Conservation (phyloP, 2,113 vertebrate genomes). For the Notechis scutatus region DNA sequence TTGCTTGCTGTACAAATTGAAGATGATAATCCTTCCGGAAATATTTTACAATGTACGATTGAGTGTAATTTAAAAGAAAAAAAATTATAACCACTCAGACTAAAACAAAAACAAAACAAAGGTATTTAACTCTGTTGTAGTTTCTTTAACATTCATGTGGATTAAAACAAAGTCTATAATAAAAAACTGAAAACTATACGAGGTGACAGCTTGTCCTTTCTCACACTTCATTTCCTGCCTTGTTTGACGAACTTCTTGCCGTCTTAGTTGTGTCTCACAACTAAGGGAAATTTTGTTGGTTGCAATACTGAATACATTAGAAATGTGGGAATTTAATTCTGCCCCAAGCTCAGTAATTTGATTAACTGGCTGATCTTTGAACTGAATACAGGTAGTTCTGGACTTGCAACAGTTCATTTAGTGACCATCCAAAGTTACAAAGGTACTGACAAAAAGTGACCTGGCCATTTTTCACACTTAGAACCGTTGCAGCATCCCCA, state of each 20-base stretch:
- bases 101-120: constrained; percentile 67
- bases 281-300: neutral
- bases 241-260: neutral
- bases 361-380: neutral
- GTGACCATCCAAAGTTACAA: too few relatives aligned
- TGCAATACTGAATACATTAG: neutral
- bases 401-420: too few relatives aligned
- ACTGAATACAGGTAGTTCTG: neutral
- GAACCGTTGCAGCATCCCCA: too few relatives aligned
- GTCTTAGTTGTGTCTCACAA: neutral
- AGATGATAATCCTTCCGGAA: constrained; percentile 76
- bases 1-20: constrained; percentile 84
- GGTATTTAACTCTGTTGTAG: constrained; percentile 98
- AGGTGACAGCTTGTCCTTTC: constrained; percentile 62
- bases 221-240: constrained; percentile 5
- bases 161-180: constrained; percentile 92
- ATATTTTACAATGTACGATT: constrained; percentile 88
- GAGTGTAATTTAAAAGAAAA: constrained; percentile 84
- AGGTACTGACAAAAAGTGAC: too few relatives aligned
- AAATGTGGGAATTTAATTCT: neutral
- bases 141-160: constrained; percentile 99
- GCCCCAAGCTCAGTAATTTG: neutral
- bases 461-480: too few relatives aligned
- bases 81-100: constrained; percentile 87
- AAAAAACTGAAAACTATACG: constrained; percentile 69